Base-by-base conservation (phyloP, 2,797 vertebrate genomes). In the Melanotaenia maccullochi region DNA sequence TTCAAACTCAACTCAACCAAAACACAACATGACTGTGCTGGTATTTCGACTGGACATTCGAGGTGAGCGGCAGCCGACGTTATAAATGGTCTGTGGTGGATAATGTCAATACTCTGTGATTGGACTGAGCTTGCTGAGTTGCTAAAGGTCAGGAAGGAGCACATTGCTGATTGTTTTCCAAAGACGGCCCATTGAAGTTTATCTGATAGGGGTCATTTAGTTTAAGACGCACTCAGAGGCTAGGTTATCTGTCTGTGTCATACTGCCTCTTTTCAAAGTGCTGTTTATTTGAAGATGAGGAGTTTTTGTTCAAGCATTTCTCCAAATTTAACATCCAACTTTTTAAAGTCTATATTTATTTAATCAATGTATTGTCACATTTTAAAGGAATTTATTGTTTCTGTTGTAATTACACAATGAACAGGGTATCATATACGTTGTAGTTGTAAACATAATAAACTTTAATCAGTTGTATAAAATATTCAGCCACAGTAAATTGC, bases 21-120 rank as follows among this genome's bases (percentile, higher is more conserved):
- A 89, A 89, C 89, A 85, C 86, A 85, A 89, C 88, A 87, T 89
- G 90, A 90, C 86, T 89, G 79, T 83, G 85, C 83, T 91, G 91
- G 87, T 89, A 89, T 90, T 90, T 91, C 44, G 49, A 79, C 78
- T 73, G 84, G 85, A 86, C 86, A 84, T 91, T 86, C 87, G 85
- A 89, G 83, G 81, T 63, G 66, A 79, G 81, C 75, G 24, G 80
- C 61, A 36, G 73, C 86, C 79, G 61, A 83, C 70, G 79, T 92
- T 92, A 90, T 91, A 90, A 92, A 92, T 92, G 90, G 90, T 80
- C 82, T 85, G 84, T 51, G 83, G 85, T 82, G 86, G 80, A 90
- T 89, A 86, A 93, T 90, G 90, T 93, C 93, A 90, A 93, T 94
- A 94, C 86, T 87, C 72, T 82, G 87, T 92, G 93, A 93, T 91